Evolutionary conservation across 2,113 vertebrate species (phyloP).

Genomic region (Myotis yumanensis): DNA sequence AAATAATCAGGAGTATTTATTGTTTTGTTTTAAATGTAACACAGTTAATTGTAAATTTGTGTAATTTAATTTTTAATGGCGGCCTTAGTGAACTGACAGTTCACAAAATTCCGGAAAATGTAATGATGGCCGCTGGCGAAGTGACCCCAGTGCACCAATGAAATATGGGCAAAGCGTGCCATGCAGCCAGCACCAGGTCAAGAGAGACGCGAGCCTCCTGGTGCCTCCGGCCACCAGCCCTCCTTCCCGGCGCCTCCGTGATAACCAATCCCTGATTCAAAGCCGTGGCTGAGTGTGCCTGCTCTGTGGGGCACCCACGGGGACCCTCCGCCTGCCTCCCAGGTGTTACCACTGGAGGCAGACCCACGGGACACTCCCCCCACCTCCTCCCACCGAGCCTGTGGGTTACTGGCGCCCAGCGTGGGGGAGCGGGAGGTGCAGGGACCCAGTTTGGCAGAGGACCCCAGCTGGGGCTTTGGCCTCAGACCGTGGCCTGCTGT

Average conservation of each 20-base stretch:
- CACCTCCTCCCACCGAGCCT: accelerated
- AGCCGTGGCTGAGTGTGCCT: neutral
- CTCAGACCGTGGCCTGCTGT: neutral
- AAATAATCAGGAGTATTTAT: neutral
- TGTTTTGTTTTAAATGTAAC: neutral
- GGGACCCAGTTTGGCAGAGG: neutral
- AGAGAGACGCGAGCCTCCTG: neutral
- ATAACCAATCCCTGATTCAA: neutral
- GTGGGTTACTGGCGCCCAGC: neutral
- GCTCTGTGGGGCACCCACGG: neutral
- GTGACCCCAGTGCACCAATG: neutral
- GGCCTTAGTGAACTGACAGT: neutral
- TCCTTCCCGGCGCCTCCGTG: neutral
- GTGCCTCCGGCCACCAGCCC: neutral
- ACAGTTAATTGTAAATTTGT: neutral
- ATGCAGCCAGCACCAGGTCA: neutral
- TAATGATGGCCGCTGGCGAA: neutral
- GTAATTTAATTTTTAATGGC: neutral
- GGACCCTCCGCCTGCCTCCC: neutral
- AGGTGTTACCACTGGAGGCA: slow-evolving; percentile 1
- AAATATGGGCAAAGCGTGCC: neutral
- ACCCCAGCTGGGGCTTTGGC: neutral
- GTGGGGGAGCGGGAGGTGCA: neutral
- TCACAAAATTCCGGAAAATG: neutral
- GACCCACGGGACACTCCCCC: no score